Conservation (phyloP, 1,140 invertebrate species). For the Drosophila littoralis region DNA sequence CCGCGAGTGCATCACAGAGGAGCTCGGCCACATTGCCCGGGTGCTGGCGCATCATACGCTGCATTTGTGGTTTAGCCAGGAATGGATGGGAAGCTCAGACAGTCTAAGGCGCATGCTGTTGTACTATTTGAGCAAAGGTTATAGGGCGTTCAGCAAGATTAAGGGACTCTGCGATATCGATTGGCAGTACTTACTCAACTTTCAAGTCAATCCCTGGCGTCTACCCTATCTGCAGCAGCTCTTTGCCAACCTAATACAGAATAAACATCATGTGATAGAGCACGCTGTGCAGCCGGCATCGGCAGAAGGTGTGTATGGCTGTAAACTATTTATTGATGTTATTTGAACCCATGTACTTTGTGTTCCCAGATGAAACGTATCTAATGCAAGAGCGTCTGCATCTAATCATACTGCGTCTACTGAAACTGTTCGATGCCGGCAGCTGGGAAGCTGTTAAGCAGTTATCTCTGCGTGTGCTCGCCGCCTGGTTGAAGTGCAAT, state of each 20-base stretch:
- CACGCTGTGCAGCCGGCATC: conserved; percentile 59
- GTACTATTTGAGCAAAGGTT: conserved; percentile 47
- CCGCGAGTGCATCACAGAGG: conserved; percentile 27
- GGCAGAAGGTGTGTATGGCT: conserved; percentile 45
- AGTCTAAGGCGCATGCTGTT: conserved; percentile 52
- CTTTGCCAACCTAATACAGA: conserved; percentile 37
- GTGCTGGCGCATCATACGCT: conserved; percentile 66
- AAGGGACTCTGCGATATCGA: conserved; percentile 50
- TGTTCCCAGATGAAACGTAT: conserved; percentile 54
- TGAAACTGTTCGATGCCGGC: conserved; percentile 71
- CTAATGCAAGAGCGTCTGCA: conserved; percentile 54
- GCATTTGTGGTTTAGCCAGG: conserved; percentile 71
- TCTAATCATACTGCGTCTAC: conserved; percentile 62
- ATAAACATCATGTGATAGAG: conserved; percentile 64
- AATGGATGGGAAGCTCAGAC: conserved; percentile 61
- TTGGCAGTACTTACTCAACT: conserved; percentile 66
- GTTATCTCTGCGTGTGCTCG: conserved; percentile 63
- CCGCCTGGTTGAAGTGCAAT: conserved; percentile 65
- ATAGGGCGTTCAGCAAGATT: conserved; percentile 43
- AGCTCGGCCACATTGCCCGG: conserved; percentile 50
- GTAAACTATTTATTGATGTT: background rate
- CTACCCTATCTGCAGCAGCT: conserved; percentile 62
- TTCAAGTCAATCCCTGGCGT: conserved; percentile 61
- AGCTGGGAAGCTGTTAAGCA: conserved; percentile 74
- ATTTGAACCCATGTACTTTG: background rate